These are phyloP conservation scores for Chrysoperla carnea DNA, from an alignment of 1,140 invertebrate genomes.

Conservation along the genomic window DNA sequence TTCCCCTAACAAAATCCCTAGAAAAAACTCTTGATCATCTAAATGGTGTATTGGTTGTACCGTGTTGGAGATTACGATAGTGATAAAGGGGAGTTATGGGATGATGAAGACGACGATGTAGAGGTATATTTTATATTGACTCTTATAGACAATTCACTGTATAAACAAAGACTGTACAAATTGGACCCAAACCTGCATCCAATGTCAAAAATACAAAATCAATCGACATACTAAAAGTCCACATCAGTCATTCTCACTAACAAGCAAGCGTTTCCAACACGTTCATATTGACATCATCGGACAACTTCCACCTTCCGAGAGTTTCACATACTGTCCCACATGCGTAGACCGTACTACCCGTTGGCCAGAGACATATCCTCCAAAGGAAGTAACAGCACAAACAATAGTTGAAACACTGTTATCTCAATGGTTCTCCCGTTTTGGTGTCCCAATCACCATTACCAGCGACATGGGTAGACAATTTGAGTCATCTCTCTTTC, in stretches of 20 bases:
- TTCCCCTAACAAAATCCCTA: not conserved
- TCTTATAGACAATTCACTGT: too few relatives aligned
- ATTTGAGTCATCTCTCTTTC: constrained; percentile 10
- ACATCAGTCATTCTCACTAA: constrained; percentile 7
- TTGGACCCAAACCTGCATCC: constrained; percentile 12
- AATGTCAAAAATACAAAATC: constrained; percentile 16
- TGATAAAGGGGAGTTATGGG: constrained; percentile 61
- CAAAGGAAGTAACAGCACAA: constrained; percentile 15
- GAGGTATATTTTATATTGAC: too few relatives aligned
- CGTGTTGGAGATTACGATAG: constrained; percentile 64
- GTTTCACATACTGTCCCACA: constrained; percentile 16
- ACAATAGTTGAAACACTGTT: constrained; percentile 13
- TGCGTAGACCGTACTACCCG: constrained; percentile 18
- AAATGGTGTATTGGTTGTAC: too few relatives aligned
- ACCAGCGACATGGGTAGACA: constrained; percentile 13
- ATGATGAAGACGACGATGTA: constrained; percentile 45
- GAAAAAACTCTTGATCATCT: not conserved
- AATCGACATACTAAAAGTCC: constrained; percentile 11
- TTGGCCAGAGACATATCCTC: constrained; percentile 21
- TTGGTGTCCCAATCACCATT: constrained; percentile 10
- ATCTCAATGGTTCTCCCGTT: constrained; percentile 14
- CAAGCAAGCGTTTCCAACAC: constrained; percentile 11
- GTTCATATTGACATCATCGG: constrained; percentile 23
- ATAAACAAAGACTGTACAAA: constrained; percentile 15
- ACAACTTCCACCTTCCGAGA: constrained; percentile 14